Percentiles rank a stretch among this genome's conserved stretches.
These are phyloP conservation scores for Narcine bancroftii DNA, from an alignment of 2,113 vertebrate species.

Conservation along the genomic window DNA sequence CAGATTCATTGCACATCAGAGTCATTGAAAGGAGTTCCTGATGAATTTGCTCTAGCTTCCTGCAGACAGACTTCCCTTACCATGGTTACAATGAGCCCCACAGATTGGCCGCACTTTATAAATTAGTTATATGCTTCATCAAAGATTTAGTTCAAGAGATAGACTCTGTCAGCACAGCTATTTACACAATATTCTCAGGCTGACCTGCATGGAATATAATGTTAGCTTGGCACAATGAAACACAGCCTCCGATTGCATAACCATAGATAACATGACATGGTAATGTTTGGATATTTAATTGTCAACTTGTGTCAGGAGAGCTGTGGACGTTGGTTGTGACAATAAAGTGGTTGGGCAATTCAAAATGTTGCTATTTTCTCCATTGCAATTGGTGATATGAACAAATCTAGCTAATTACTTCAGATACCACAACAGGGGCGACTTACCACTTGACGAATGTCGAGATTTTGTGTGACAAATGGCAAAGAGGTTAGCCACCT, in stretches of 20 bases:
- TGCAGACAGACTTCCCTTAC: too few relatives aligned
- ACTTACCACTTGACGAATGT: not conserved
- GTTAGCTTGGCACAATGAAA: too few relatives aligned
- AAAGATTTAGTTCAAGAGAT: not conserved
- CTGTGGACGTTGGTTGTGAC: not conserved
- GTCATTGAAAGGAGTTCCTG: not conserved
- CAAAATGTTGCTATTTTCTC: not conserved
- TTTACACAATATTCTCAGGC: too few relatives aligned
- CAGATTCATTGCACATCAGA: not conserved
- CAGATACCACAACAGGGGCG: not conserved
- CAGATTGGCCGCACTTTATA: too few relatives aligned
- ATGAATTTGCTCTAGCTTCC: too few relatives aligned
- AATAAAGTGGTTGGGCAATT: not conserved
- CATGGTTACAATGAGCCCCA: too few relatives aligned
- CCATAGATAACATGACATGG: not conserved
- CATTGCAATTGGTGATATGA: not conserved
- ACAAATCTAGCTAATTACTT: not conserved
- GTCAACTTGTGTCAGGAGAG: not conserved
- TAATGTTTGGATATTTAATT: too few relatives aligned
- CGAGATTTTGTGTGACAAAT: not conserved
- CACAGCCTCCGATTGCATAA: not conserved
- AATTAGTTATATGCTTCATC: too few relatives aligned
- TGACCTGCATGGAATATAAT: too few relatives aligned
- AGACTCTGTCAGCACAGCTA: not conserved
- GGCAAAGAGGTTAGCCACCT: not conserved